phyloP scores from a whole-genome alignment of 2,888 invertebrate genomes.

The Hirtodrosophila trivittata region DNA sequence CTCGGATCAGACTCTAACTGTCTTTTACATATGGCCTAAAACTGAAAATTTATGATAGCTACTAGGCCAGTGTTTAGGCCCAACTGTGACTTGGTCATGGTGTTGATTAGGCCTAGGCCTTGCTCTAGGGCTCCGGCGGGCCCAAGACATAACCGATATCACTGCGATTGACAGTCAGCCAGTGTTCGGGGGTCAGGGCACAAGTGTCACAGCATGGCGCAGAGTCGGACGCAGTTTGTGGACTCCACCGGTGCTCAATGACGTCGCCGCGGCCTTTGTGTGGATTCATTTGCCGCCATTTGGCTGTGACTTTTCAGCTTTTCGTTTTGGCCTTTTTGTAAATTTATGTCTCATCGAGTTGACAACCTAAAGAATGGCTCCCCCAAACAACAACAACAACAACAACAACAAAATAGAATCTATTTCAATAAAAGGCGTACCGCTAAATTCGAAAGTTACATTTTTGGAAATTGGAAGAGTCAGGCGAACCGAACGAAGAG shows the following conservation, averaged over 20 bases:
- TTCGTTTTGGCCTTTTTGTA: slow-evolving; percentile 65
- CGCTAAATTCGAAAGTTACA: slow-evolving; percentile 81
- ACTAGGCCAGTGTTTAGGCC: slow-evolving; percentile 43
- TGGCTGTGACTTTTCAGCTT: slow-evolving; percentile 55
- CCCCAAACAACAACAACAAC: slow-evolving; percentile 38
- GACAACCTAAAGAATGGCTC: slow-evolving; percentile 79
- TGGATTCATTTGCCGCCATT: slow-evolving; percentile 67
- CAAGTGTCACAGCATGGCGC: slow-evolving; percentile 76
- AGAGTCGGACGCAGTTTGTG: slow-evolving; percentile 32
- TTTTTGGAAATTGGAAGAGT: slow-evolving; percentile 74
- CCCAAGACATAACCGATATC: not conserved
- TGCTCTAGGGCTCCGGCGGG: too few relatives aligned
- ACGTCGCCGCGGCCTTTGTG: slow-evolving; percentile 56
- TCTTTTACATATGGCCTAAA: slow-evolving; percentile 67
- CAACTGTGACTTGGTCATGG: slow-evolving; percentile 57
- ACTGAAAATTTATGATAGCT: slow-evolving; percentile 72
- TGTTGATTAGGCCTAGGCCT: slow-evolving; percentile 67
- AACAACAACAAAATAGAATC: slow-evolving; percentile 23
- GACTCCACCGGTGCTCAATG: slow-evolving; percentile 21
- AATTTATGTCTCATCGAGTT: slow-evolving; percentile 81
- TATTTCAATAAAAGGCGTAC: slow-evolving; percentile 72
- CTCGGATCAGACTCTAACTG: slow-evolving; percentile 8
- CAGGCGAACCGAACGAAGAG: slow-evolving; percentile 16
- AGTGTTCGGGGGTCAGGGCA: slow-evolving; percentile 48
- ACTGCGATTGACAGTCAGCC: not conserved